Evolutionary conservation across 2,888 invertebrate species (phyloP).

Genomic region (Teleiodes luculella): DNA sequence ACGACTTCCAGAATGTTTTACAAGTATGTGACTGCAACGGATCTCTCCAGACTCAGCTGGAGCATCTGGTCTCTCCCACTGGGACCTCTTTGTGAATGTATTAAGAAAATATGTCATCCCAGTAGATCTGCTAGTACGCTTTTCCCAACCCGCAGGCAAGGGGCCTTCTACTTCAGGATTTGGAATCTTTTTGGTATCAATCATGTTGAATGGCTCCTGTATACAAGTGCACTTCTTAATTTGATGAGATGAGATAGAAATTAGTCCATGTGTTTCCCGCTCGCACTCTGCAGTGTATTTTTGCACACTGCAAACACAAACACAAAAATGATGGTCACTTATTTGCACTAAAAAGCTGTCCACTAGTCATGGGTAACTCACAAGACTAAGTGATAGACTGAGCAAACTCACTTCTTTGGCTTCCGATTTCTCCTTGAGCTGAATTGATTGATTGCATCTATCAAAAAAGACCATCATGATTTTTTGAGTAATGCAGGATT

Average conservation of each 20-base stretch:
- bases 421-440: no score
- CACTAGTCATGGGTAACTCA: no score
- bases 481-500: no score
- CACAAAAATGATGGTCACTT: background rate
- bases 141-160: constrained; percentile 96
- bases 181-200: background rate
- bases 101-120: constrained; percentile 97
- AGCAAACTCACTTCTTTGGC: no score
- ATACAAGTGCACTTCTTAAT: background rate
- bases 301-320: background rate
- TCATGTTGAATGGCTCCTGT: background rate
- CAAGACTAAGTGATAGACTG: no score
- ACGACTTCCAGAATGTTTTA: constrained; percentile 94
- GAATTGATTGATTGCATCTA: no score
- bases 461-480: no score
- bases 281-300: background rate
- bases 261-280: background rate
- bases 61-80: constrained; percentile 96
- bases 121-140: constrained; percentile 90
- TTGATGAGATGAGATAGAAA: no score
- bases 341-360: background rate
- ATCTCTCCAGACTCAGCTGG: constrained; percentile 87
- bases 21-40: constrained; percentile 95
- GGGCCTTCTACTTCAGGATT: constrained; percentile 39
- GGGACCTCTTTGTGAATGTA: constrained; percentile 96